Evolutionary conservation across 2,888 invertebrate species (phyloP), one percentile per base, ranked within the genome.

Genomic region (Phalera bucephala): DNA sequence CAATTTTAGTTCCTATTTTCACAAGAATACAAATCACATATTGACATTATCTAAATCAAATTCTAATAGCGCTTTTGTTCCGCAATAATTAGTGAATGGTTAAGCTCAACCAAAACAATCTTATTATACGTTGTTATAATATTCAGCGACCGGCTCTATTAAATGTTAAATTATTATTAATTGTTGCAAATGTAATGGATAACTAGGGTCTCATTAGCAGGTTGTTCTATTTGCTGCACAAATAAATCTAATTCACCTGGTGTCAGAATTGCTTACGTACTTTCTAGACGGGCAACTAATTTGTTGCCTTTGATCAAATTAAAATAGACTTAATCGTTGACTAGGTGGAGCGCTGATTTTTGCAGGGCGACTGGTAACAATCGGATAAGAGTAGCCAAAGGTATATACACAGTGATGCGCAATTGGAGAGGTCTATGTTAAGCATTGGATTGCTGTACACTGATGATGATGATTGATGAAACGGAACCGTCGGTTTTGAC

Each of bases 141-240:
- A 35, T 40, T 37, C 31, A 31, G 23, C 30, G 9, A 26, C 31
- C 27, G 10, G 22, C 36, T 36, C 30, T 41, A 40, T 45, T 58
- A 41, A 55, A 58, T 47, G 44, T 46, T 40, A 45, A 55, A 37
- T 47, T 59, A 58, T 55, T 58, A 56, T 59, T 56, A 62, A 62
- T 53, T 47, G 60, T 47, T 50, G 53, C 45, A 59, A 59, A 53
- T 55, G 35, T 51, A 59, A 52, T 40, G 33, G 50, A 47, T 53
- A 62, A 52, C 50, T 49, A 42, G 50, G 40, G 22, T 19, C 60
- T 62, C 56, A 61, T 61, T 61, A 61, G 44, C 60, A 56, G 60
- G 56, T 52, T 48, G 62, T 52, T 32, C 41, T 2, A 44, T 52
- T 49, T 50, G 49, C 36, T 40, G 31, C 25, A 39, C 41, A 45